Conservation (phyloP, 2,888 invertebrate species). For the Schrankia costaestrigalis region DNA sequence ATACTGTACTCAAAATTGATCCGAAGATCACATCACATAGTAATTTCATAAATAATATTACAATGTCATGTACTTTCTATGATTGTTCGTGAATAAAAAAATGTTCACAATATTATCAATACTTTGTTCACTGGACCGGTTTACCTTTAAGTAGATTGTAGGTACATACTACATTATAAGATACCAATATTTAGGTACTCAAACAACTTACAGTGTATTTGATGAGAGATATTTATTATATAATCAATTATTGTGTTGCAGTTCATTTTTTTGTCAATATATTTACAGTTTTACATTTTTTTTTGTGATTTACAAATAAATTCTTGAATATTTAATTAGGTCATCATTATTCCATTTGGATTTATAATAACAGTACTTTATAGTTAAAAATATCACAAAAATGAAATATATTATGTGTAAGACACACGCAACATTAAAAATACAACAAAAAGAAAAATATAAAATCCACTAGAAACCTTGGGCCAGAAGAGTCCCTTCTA, state of each 20-base stretch:
- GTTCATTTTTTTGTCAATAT: conserved; percentile 79
- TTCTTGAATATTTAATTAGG: conserved; percentile 81
- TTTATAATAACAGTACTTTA: conserved; percentile 81
- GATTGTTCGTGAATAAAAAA: conserved; percentile 79
- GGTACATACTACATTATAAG: conserved; percentile 71
- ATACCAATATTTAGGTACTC: conserved; percentile 72
- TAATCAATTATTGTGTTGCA: conserved; percentile 79
- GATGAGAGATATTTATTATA: conserved; percentile 76
- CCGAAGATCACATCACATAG: conserved; percentile 87
- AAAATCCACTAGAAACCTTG: conserved; percentile 80
- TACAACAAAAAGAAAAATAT: conserved; percentile 80
- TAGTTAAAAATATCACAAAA: conserved; percentile 82
- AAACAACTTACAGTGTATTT: conserved; percentile 78
- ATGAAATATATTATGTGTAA: conserved; percentile 82
- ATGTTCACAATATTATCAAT: conserved; percentile 80
- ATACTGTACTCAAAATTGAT: conserved; percentile 88
- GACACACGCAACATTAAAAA: conserved; percentile 81
- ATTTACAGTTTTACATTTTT: conserved; percentile 82
- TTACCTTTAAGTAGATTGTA: conserved; percentile 71
- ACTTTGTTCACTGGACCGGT: conserved; percentile 81
- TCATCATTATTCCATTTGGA: conserved; percentile 79
- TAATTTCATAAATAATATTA: conserved; percentile 83
- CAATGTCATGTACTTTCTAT: conserved; percentile 81
- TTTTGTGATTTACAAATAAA: conserved; percentile 81
- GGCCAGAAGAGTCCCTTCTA: conserved; percentile 79